Percentiles rank a stretch among this genome's conserved stretches.
Conservation (phyloP, 2,113 vertebrate species). For the Amblyopsis rosae region DNA sequence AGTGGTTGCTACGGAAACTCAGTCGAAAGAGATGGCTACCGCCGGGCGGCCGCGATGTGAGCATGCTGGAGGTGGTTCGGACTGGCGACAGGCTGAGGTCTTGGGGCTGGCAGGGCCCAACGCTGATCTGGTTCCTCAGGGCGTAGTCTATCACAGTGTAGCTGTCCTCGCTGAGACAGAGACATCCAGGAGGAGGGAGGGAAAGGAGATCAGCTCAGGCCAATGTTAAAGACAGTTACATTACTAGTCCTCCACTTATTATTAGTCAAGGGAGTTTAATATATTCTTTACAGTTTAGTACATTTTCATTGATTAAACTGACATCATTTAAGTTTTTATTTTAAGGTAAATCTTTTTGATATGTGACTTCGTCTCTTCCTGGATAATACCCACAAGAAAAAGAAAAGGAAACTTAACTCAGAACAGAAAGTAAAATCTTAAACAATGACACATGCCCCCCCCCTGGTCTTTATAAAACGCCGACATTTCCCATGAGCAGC, state of each 20-base stretch:
- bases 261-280: too few species aligned
- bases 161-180: constrained; percentile 86
- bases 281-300: too few species aligned
- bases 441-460: too few species aligned
- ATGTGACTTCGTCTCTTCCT: too few species aligned
- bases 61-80: constrained; percentile 75
- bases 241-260: too few species aligned
- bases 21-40: constrained; percentile 84
- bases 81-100: constrained; percentile 80
- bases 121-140: constrained; percentile 86
- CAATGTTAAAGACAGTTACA: constrained; percentile 1
- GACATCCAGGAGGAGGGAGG: constrained; percentile 6
- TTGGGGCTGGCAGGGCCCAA: constrained; percentile 77
- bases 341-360: too few species aligned
- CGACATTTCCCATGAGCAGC: constrained; percentile 34
- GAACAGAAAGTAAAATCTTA: too few species aligned
- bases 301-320: too few species aligned
- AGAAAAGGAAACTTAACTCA: too few species aligned
- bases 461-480: too few species aligned
- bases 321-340: too few species aligned
- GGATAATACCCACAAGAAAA: too few species aligned
- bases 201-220: neutral
- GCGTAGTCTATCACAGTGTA: constrained; percentile 91
- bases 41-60: constrained; percentile 78
- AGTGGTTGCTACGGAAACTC: constrained; percentile 84